phyloP scores from a whole-genome alignment of 2,113 vertebrate species.

The Vulpes ferrilata region DNA sequence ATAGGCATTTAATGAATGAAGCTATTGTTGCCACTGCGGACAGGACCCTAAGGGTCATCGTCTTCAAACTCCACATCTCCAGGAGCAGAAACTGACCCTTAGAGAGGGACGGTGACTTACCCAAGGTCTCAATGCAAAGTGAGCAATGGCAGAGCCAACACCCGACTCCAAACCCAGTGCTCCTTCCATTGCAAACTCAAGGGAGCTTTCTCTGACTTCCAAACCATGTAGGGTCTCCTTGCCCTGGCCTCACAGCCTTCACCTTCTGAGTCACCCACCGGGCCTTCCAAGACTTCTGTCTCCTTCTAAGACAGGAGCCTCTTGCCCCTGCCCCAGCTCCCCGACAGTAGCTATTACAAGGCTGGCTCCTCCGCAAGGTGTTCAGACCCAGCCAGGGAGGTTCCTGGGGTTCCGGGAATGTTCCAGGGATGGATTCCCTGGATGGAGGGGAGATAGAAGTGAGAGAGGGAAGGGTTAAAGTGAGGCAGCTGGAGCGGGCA shows the following conservation, averaged over 20 bases:
- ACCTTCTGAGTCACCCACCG: background rate
- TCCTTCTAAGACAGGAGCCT: background rate
- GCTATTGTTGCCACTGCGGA: background rate
- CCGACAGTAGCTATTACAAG: background rate
- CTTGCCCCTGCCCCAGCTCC: background rate
- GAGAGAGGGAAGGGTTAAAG: conserved; percentile 83
- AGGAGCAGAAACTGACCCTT: background rate
- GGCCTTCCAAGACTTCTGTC: background rate
- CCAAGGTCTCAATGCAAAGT: background rate
- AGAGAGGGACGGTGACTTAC: background rate
- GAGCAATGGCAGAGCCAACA: background rate
- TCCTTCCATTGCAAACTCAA: background rate
- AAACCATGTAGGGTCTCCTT: background rate
- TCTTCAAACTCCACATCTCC: conserved; percentile 28
- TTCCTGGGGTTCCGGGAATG: background rate
- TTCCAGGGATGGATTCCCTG: background rate
- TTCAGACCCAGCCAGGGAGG: background rate
- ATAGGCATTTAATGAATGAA: background rate
- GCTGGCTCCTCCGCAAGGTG: background rate
- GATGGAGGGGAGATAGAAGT: background rate
- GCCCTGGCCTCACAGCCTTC: background rate
- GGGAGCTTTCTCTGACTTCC: background rate
- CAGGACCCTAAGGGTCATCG: background rate
- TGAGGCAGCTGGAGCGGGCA: conserved; percentile 71
- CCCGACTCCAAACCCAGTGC: background rate